phyloP scores from a whole-genome alignment of 2,113 vertebrate genomes.

The Sinosuthora webbiana region DNA sequence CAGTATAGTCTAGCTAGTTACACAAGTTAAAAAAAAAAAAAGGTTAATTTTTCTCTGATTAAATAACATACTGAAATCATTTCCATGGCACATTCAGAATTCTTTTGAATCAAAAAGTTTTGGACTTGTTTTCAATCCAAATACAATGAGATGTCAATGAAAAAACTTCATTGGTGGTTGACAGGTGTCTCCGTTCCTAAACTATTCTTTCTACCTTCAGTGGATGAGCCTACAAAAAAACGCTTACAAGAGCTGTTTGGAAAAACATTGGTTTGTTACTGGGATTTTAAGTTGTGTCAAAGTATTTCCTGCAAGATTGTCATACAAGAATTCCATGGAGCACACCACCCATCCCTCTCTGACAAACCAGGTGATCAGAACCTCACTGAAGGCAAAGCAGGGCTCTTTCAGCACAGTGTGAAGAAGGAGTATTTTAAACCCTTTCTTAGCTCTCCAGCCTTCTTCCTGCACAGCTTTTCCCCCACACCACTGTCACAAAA shows the following conservation, averaged over 20 bases:
- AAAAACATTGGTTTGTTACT: background rate
- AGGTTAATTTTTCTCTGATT: background rate
- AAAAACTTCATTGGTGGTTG: background rate
- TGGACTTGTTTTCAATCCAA: background rate
- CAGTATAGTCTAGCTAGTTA: background rate
- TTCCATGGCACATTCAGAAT: background rate
- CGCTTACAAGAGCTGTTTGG: background rate
- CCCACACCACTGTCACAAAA: slow-evolving; percentile 19
- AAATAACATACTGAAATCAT: background rate
- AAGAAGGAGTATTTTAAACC: background rate
- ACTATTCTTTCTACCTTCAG: background rate
- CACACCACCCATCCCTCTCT: background rate
- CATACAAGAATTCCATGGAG: background rate
- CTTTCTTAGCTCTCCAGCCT: background rate
- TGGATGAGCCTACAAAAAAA: background rate
- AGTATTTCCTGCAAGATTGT: background rate
- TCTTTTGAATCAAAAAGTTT: background rate
- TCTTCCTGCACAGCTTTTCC: background rate
- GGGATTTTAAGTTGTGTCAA: background rate
- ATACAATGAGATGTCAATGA: background rate
- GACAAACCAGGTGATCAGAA: background rate
- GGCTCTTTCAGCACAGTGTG: background rate
- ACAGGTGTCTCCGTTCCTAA: background rate
- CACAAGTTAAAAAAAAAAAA: background rate
- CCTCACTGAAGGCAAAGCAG: background rate